Evolutionary conservation across 2,888 invertebrate species (phyloP).

Genomic region (Cantharis rustica): DNA sequence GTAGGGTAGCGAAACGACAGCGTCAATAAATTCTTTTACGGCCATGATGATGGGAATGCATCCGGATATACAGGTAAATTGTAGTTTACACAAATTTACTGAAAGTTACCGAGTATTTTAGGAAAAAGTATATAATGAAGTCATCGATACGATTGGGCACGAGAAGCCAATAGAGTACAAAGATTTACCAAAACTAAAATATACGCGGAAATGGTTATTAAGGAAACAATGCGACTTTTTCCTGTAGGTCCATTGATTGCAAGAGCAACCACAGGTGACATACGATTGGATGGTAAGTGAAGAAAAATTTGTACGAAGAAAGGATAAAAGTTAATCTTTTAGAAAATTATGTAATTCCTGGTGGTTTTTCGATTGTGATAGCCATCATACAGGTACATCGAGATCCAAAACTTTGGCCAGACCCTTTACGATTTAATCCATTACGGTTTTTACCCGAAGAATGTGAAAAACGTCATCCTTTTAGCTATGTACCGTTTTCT

Average conservation of each 20-base stretch:
- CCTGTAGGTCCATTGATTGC: conserved; percentile 39
- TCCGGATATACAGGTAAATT: conserved; percentile 41
- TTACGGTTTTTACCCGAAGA: conserved; percentile 17
- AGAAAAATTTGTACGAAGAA: no score
- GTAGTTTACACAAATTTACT: no score
- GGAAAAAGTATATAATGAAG: conserved; percentile 52
- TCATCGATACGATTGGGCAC: conserved; percentile 56
- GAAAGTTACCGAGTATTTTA: no score
- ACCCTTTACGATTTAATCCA: conserved; percentile 10
- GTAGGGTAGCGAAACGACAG: conserved; percentile 5
- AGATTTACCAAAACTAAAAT: neutral
- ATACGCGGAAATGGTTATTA: neutral
- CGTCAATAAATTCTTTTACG: conserved; percentile 39
- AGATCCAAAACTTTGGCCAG: neutral
- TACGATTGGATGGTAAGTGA: conserved; percentile 9
- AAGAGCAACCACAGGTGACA: conserved; percentile 16
- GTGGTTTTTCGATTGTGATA: neutral
- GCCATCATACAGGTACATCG: neutral
- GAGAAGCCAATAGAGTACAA: conserved; percentile 48
- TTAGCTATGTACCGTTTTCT: neutral
- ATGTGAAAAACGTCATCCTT: neutral
- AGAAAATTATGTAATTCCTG: neutral
- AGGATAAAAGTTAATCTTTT: no score
- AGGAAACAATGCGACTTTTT: conserved; percentile 3
- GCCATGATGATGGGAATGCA: conserved; percentile 41